Base-by-base conservation (phyloP, 2,888 invertebrate species). In the Eristalis arbustorum region DNA sequence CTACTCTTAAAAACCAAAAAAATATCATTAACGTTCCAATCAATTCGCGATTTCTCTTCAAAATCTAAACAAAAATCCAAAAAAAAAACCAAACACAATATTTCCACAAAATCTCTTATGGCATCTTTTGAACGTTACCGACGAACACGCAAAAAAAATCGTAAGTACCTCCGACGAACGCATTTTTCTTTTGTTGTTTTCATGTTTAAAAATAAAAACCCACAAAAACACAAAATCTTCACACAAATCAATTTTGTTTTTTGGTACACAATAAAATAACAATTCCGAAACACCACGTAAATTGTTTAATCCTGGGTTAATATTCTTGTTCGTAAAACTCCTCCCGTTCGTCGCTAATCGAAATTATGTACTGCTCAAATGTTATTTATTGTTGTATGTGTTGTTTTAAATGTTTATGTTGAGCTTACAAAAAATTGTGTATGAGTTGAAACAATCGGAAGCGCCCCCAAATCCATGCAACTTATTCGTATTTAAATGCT, bases 121-220 rank as follows among this genome's bases (percentile, higher is more conserved):
- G 80, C 80, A 76, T 71, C 80, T 66, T 34, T 67, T 14, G 62
- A 68, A 25, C 49, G 34, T 49, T 73, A 74, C 66, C 76, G 66
- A 72, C 40, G 57, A 40, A 71, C 59, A 59, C 59, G 59, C 59
- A 59, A 11, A 82, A 59, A 11, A 82, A 87, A 87, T 78, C 82
- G 87, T 87, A 87, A 87, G 87, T 87, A 87, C 85, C 34, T 23
- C 61, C 83, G 87, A 79, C 83, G 83, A n/a, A 79, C 71, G 77
- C 71, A 5, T 4, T 31, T 5, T 31, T 31, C 6, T 31, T 1
- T 31, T 31, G 4, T 31, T 5, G 31, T 66, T 67, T 77, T 62
- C 62, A 74, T 79, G 74, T 74, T 34, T 57, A 71, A 85, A 56
- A 67, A 59, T 25, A 49, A 14, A 79, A 72, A 57, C 56, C 69